Conservation (phyloP, 2,113 vertebrate genomes). For the Mus spicilegus region DNA sequence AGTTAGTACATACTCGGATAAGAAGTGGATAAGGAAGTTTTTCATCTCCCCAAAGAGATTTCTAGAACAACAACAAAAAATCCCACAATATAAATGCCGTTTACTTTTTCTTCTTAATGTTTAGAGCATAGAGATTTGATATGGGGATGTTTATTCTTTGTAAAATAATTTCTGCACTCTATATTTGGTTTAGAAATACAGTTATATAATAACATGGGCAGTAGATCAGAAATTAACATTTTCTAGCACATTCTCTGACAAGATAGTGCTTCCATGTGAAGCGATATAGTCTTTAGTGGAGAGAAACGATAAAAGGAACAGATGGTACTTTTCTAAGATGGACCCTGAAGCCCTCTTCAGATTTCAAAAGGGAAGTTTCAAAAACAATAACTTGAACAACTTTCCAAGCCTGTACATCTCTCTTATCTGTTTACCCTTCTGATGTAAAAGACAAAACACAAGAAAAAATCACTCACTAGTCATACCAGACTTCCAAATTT, state of each 20-base stretch:
- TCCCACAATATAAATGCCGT: slow-evolving; percentile 66
- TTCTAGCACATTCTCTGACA: slow-evolving; percentile 68
- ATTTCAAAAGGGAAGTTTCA: slow-evolving; percentile 50
- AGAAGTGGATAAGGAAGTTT: background rate
- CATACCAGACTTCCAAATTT: background rate
- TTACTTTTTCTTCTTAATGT: slow-evolving; percentile 35
- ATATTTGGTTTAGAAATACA: slow-evolving; percentile 66
- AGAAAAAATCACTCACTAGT: slow-evolving; percentile 50
- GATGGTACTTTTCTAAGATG: slow-evolving; percentile 50
- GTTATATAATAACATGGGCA: slow-evolving; percentile 38
- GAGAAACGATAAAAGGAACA: slow-evolving; percentile 54
- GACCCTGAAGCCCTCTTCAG: slow-evolving; percentile 54
- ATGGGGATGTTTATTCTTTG: slow-evolving; percentile 65
- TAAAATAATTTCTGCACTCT: slow-evolving; percentile 55
- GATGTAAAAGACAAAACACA: slow-evolving; percentile 35
- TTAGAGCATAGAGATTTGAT: slow-evolving; percentile 53
- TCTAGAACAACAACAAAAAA: background rate
- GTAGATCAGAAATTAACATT: slow-evolving; percentile 71
- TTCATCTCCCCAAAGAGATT: slow-evolving; percentile 52
- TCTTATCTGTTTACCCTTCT: background rate
- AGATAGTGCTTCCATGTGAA: slow-evolving; percentile 26
- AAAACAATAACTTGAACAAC: slow-evolving; percentile 58
- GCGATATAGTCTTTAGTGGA: slow-evolving; percentile 61
- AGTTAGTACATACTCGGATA: background rate
- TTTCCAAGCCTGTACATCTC: background rate